Percentiles rank a stretch among this genome's conserved stretches.
These are phyloP conservation scores for Notechis scutatus DNA, from an alignment of 2,113 vertebrate species.

Conservation along the genomic window DNA sequence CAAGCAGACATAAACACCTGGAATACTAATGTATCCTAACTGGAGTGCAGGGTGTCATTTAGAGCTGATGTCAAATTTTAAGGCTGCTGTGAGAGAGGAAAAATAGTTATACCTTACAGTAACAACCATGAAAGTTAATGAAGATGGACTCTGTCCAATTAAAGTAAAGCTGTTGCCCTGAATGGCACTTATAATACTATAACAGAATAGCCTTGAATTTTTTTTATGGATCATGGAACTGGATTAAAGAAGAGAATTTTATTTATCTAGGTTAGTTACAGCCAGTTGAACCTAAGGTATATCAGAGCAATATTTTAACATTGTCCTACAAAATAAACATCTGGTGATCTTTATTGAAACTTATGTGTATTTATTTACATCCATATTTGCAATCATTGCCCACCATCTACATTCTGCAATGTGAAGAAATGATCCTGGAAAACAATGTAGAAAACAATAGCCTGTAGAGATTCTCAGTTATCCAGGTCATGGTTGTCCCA, in stretches of 20 bases:
- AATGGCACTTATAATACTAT: constrained; percentile 6
- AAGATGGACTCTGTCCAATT: constrained; percentile 9
- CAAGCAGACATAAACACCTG: not conserved
- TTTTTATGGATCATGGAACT: constrained; percentile 32
- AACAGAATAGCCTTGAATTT: not conserved
- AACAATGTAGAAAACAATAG: constrained; percentile 30
- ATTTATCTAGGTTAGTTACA: constrained; percentile 32
- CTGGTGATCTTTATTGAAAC: not conserved
- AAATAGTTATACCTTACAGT: constrained; percentile 9
- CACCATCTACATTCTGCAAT: not conserved
- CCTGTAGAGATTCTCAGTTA: not conserved
- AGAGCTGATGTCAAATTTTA: constrained; percentile 19
- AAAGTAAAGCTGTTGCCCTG: constrained; percentile 13
- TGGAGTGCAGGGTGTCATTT: not conserved
- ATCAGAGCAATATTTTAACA: constrained; percentile 23
- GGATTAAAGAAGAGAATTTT: not conserved
- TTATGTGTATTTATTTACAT: not conserved
- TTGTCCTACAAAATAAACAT: constrained; percentile 7
- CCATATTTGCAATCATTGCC: not conserved
- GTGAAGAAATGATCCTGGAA: not conserved
- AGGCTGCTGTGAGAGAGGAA: not conserved
- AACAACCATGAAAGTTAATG: constrained; percentile 14
- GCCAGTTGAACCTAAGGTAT: not conserved
- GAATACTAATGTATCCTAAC: constrained; percentile 7
- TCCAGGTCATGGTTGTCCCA: no score